phyloP scores from a whole-genome alignment of 2,113 vertebrate species.

The Terrapene triunguis region DNA sequence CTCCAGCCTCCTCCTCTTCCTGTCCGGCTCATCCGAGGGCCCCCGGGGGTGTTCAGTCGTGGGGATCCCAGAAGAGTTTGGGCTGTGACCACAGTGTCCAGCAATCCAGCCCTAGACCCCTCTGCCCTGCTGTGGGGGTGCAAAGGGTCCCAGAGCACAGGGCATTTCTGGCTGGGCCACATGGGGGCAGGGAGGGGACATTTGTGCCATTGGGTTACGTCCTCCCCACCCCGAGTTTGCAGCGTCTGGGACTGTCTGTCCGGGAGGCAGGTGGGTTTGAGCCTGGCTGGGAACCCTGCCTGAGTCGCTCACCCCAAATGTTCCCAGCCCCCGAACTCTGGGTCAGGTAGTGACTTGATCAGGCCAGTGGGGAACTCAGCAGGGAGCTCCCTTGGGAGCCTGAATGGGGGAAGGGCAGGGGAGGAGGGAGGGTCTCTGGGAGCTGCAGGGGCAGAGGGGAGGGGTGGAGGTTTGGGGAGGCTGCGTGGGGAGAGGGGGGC shows the following conservation, averaged over 20 bases:
- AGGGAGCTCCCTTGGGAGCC: too few relatives aligned
- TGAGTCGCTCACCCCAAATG: neutral
- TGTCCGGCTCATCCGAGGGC: neutral
- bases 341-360: too few relatives aligned
- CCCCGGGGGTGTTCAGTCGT: rapidly evolving
- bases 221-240: neutral
- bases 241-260: neutral
- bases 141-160: neutral
- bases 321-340: neutral
- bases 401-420: neutral
- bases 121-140: neutral
- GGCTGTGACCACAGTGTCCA: neutral
- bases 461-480: neutral
- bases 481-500: neutral
- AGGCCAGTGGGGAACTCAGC: too few relatives aligned
- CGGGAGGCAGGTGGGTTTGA: too few relatives aligned
- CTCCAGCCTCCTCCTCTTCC: neutral
- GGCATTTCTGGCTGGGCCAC: neutral
- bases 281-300: neutral
- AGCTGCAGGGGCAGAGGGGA: rapidly evolving
- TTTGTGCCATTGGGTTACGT: neutral
- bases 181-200: neutral
- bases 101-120: neutral
- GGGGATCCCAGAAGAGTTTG: neutral
- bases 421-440: neutral